These are phyloP conservation scores for Petrosia ficiformis DNA, from an alignment of 37 sponge, comb jelly and placozoan genomes.

Conservation along the genomic window DNA sequence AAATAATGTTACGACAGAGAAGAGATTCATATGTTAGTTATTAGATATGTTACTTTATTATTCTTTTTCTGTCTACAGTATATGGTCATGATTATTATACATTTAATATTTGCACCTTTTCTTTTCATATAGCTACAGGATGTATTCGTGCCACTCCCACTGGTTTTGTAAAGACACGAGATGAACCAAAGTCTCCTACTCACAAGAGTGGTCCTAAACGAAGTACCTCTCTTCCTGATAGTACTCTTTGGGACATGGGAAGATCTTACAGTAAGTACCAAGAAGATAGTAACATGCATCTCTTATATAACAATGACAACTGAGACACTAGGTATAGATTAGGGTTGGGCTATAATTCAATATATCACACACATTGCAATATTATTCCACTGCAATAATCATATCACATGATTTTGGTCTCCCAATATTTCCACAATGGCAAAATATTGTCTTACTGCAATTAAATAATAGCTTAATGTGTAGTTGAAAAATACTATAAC, in stretches of 20 bases:
- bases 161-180: constrained; percentile 25
- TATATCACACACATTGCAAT: too few relatives aligned
- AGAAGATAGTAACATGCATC: too few relatives aligned
- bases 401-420: too few relatives aligned
- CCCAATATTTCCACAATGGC: too few relatives aligned
- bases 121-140: neutral
- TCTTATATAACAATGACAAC: too few relatives aligned
- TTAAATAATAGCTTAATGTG: too few relatives aligned
- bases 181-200: neutral
- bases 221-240: neutral
- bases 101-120: neutral
- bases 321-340: too few relatives aligned
- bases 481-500: too few relatives aligned
- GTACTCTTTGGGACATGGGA: constrained; percentile 41
- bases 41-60: neutral
- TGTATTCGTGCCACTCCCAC: constrained; percentile 22
- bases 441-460: too few relatives aligned
- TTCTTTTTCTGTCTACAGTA: neutral
- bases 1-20: neutral
- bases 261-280: constrained; percentile 25
- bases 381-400: too few relatives aligned
- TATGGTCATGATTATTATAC: neutral
- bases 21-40: neutral
- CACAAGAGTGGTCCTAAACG: neutral
- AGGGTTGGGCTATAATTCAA: too few relatives aligned